phyloP scores from a whole-genome alignment of 2,797 vertebrate species.

The Bufotes viridis region DNA sequence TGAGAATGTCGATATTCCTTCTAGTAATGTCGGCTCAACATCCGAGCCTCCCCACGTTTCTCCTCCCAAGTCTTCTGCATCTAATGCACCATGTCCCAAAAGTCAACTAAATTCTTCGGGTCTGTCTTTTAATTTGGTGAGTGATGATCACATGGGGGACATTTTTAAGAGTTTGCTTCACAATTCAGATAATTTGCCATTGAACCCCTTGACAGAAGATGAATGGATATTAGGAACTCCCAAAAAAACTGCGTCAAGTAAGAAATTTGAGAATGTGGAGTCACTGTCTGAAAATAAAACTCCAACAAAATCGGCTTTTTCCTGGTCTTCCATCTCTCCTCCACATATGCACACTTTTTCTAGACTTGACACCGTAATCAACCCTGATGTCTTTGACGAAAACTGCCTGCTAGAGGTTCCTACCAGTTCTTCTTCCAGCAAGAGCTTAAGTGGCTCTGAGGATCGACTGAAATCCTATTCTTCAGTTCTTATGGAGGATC shows the following conservation, averaged over 20 bases:
- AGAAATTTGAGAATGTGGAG: slow-evolving; percentile 67
- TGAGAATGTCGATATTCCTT: slow-evolving; percentile 62
- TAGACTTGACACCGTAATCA: slow-evolving; percentile 76
- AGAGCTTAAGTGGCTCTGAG: slow-evolving; percentile 68
- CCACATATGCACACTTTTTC: slow-evolving; percentile 74
- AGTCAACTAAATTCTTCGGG: slow-evolving; percentile 88
- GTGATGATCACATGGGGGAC: slow-evolving; percentile 97
- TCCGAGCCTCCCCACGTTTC: slow-evolving; percentile 50
- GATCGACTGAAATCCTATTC: slow-evolving; percentile 75
- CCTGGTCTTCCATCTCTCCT: slow-evolving; percentile 81
- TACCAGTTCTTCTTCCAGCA: slow-evolving; percentile 69
- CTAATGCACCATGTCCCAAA: slow-evolving; percentile 85
- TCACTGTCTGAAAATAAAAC: slow-evolving; percentile 67
- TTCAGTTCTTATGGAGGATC: slow-evolving; percentile 91
- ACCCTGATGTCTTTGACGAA: slow-evolving; percentile 91
- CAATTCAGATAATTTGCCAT: slow-evolving; percentile 88
- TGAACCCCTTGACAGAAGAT: slow-evolving; percentile 67
- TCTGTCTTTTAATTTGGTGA: slow-evolving; percentile 93
- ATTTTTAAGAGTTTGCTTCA: slow-evolving; percentile 96
- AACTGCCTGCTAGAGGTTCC: slow-evolving; percentile 93
- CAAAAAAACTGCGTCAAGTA: slow-evolving; percentile 72
- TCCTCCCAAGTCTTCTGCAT: not conserved
- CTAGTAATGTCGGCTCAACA: slow-evolving; percentile 37
- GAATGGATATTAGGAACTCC: slow-evolving; percentile 78
- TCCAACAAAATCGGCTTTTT: slow-evolving; percentile 64